phyloP scores from a whole-genome alignment of 2,113 vertebrate genomes.

The Helogale parvula region DNA sequence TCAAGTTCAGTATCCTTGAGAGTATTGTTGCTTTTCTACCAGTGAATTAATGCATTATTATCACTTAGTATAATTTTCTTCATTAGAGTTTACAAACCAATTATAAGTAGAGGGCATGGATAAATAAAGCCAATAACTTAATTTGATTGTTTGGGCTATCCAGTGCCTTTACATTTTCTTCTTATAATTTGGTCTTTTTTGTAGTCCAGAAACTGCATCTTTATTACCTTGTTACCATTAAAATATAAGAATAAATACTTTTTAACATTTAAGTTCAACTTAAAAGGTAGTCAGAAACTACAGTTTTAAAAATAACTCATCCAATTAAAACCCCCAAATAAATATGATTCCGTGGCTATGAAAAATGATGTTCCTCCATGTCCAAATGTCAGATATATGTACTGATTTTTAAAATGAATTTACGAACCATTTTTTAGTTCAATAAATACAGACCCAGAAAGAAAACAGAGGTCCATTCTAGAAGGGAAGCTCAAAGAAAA shows the following conservation, averaged over 20 bases:
- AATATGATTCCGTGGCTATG: neutral
- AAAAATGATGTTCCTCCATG: neutral
- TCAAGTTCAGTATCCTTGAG: neutral
- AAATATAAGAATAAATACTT: neutral
- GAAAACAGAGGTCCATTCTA: conserved; percentile 20
- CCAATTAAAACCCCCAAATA: neutral
- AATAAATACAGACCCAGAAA: neutral
- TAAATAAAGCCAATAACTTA: neutral
- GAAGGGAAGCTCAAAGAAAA: conserved; percentile 31
- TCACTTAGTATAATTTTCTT: neutral
- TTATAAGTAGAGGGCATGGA: conserved; percentile 15
- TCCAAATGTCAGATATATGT: conserved; percentile 2
- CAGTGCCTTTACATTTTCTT: neutral
- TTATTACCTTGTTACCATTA: neutral
- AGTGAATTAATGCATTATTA: conserved; percentile 5
- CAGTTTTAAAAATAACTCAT: neutral
- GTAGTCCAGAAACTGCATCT: neutral
- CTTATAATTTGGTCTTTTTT: neutral
- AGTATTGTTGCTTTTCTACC: conserved; percentile 32
- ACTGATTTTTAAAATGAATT: conserved; percentile 41
- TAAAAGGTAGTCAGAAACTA: neutral
- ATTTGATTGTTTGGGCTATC: neutral
- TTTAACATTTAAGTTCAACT: neutral
- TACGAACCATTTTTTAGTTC: conserved; percentile 42
- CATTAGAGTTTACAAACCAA: conserved; percentile 11